A percentile compares a stretch with the other conserved stretches of the same genome.
These are phyloP conservation scores for Oopsacas minuta DNA, from an alignment of 37 sponge, comb jelly and placozoan species.

Conservation along the genomic window DNA sequence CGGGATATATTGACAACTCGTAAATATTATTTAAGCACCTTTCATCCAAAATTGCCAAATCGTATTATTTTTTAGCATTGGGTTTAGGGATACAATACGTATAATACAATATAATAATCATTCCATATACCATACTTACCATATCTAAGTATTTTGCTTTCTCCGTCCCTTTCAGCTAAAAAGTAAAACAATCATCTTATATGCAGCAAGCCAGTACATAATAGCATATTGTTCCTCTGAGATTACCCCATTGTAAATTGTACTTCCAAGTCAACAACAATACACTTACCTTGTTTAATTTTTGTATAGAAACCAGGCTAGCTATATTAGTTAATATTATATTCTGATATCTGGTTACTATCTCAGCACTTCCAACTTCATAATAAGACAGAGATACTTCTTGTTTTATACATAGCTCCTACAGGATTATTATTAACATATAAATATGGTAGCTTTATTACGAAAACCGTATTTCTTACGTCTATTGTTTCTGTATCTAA, in stretches of 20 bases:
- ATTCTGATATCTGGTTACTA: background rate
- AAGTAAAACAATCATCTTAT: background rate
- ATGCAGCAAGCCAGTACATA: too few species aligned
- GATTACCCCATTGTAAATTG: background rate
- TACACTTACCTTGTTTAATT: background rate
- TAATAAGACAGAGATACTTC: background rate
- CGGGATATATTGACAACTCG: too few species aligned
- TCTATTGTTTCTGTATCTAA: background rate
- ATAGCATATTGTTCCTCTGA: too few species aligned
- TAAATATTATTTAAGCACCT: too few species aligned
- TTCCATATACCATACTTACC: background rate
- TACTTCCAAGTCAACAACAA: background rate
- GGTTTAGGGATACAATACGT: too few species aligned
- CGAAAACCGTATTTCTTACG: background rate
- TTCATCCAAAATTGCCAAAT: too few species aligned
- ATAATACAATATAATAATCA: too few species aligned
- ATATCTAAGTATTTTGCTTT: background rate
- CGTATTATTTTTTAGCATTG: too few species aligned
- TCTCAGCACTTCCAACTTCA: background rate
- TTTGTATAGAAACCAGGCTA: background rate
- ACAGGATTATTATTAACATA: background rate
- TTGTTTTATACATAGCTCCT: background rate
- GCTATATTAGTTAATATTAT: background rate
- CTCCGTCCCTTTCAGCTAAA: background rate
- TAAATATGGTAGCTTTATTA: background rate